Percentiles rank a stretch among this genome's conserved stretches.
Evolutionary conservation across 2,113 vertebrate genomes (phyloP).

Genomic region (Pristiophorus japonicus): DNA sequence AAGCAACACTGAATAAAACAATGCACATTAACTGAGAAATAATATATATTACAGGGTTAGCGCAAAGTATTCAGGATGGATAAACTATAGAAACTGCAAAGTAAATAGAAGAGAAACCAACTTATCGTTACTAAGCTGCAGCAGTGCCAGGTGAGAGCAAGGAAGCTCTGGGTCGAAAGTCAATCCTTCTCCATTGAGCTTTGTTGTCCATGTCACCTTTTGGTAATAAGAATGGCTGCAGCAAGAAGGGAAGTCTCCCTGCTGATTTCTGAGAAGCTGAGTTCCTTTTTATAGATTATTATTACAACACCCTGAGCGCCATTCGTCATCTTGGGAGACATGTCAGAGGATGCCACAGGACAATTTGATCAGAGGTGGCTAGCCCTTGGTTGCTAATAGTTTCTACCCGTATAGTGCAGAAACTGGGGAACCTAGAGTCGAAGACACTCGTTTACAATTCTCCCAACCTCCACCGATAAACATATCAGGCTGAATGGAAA

Average conservation of each 20-base stretch:
- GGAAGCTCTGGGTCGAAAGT: too few species aligned
- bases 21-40: not conserved
- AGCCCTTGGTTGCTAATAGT: not conserved
- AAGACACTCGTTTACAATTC: not conserved
- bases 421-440: not conserved
- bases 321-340: not conserved
- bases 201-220: not conserved
- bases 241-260: not conserved
- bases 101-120: not conserved
- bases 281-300: not conserved
- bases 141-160: not conserved
- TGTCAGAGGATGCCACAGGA: not conserved
- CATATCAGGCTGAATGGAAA: not conserved
- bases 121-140: not conserved
- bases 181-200: not conserved
- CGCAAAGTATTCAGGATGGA: not conserved
- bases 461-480: not conserved
- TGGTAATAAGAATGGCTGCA: not conserved
- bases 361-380: not conserved
- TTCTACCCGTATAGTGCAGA: not conserved
- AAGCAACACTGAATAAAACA: slow-evolving; percentile 30
- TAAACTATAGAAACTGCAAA: not conserved
- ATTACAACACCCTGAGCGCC: not conserved
- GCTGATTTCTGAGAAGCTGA: not conserved
- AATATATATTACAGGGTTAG: not conserved